Evolutionary conservation across 2,888 invertebrate species (phyloP).

Genomic region (Lepidonotus clava): DNA sequence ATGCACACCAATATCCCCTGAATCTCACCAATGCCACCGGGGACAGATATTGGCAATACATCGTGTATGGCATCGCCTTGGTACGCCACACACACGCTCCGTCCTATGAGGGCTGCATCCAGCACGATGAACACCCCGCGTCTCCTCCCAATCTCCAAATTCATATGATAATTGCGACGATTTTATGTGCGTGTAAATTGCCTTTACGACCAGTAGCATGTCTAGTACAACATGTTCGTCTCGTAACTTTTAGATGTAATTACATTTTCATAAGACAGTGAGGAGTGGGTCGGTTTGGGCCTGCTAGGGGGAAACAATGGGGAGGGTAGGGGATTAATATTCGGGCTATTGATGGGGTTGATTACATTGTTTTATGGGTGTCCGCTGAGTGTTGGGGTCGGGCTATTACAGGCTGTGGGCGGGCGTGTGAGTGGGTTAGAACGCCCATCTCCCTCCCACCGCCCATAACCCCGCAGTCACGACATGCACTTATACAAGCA

Average conservation of each 20-base stretch:
- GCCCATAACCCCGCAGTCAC: not conserved
- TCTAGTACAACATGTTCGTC: not conserved
- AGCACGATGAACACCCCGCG: too few species aligned
- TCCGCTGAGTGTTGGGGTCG: not conserved
- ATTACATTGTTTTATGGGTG: slow-evolving; percentile 13
- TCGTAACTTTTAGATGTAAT: not conserved
- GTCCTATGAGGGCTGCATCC: too few species aligned
- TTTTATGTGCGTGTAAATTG: not conserved
- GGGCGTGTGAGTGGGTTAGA: not conserved
- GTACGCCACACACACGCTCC: too few species aligned
- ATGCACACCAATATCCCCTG: too few species aligned
- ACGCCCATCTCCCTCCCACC: not conserved
- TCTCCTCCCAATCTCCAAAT: not conserved
- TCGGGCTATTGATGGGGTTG: not conserved
- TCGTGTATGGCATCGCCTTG: too few species aligned
- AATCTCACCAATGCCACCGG: too few species aligned
- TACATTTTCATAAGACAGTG: slow-evolving; percentile 19
- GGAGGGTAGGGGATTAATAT: not conserved
- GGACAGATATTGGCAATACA: too few species aligned
- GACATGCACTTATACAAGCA: not conserved
- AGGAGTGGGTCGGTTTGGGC: not conserved
- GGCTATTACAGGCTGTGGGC: not conserved
- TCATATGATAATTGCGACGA: not conserved
- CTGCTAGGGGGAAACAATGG: not conserved
- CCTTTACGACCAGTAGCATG: not conserved